Base-by-base conservation (phyloP, 2,113 vertebrate genomes). In the Chlorodrepanis virens region DNA sequence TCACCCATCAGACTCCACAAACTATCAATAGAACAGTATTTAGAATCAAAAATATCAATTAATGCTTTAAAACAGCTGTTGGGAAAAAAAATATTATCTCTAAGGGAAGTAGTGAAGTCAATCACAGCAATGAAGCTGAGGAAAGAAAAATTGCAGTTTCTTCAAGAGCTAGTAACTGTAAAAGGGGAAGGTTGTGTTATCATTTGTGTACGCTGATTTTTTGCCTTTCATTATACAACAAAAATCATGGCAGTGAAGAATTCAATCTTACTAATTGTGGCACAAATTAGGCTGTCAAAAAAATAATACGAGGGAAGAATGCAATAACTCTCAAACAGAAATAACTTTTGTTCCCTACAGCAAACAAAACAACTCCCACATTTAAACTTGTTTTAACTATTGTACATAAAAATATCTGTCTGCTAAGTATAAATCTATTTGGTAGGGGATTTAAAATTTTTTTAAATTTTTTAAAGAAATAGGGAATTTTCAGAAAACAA, bases 251-350 rank as follows among this genome's bases (percentile, higher is more conserved):
- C 16, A 87, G 24, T 52, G 27, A 76, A 47, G 19, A 86, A 76
- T 63, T 3, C 8, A 31, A 3, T 39, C 9, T 18, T 23, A 18
- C 17, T 63, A 50, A 71, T 9, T 52, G 2, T 39, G 29, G 10
- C 44, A 27, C 16, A 72, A 60, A 40, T 40, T 21, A 71, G 21
- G 2, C 25, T 54, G 28, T n/a, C 42, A 50, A 42, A 20, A 90
- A 61, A 90, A 68, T 47, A 22, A 59, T 14, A 27, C 4, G 6
- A 3, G 21, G 11, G 2, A 31, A 20, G 28, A 29, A 19, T 0
- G 0, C 4, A 69, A 13, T 13, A 53, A 24, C 5, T 4, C 7
- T 59, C 16, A 70, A 61, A 79, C 1, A 82, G 12, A 40, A 82
- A 40, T 2, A 63, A 59, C 3, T 35, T 10, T 16, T 71, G 2